Evolutionary conservation across 2,113 vertebrate genomes (phyloP), one percentile per base, ranked within the genome.

Genomic region (Nanorana parkeri): DNA sequence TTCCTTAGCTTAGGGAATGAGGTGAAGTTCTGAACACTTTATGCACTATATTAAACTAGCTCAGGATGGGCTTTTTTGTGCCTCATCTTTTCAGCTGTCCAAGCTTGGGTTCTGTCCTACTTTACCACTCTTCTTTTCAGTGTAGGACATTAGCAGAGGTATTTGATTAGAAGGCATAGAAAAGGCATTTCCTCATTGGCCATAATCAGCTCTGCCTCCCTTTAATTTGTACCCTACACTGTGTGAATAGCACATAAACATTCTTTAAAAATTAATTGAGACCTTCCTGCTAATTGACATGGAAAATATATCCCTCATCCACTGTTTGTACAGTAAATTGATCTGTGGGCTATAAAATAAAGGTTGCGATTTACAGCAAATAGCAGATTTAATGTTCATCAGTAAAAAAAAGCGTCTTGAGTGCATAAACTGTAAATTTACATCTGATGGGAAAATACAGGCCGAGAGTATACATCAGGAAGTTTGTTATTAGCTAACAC

Each of bases 351-450:
- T 64, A 16, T n/a, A 24, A 61, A 64, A 51, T 36, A 16, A 20
- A 17, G 32, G 23, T 63, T 36, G 63, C 47, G 32, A 28, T 63
- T 68, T 68, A 60, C 23, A 60, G 54, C 77, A 51, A 28, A 60
- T 19, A 32, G 66, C 17, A 60, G 32, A 80, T 58, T 56, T 69
- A 80, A 69, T 69, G 26, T 36, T 36, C 29, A 47, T 80, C 77
- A 80, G 29, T 41, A 21, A 26, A 55, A 21, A 26, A 55, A 65
- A 13, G 76, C 52, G 32, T 78, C 17, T 60, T 21, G 54, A 60
- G 56, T 74, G 29, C 52, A 67, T 47, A 58, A 74, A 66, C 67
- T 82, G 80, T 74, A 82, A 82, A 75, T 64, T 20, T 67, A 36
- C 52, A 67, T 75, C 52, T 41, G 36, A 23, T 76, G 72, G 47